Base-by-base conservation (phyloP, 2,797 vertebrate genomes). In the Acrossocheilus fasciatus region DNA sequence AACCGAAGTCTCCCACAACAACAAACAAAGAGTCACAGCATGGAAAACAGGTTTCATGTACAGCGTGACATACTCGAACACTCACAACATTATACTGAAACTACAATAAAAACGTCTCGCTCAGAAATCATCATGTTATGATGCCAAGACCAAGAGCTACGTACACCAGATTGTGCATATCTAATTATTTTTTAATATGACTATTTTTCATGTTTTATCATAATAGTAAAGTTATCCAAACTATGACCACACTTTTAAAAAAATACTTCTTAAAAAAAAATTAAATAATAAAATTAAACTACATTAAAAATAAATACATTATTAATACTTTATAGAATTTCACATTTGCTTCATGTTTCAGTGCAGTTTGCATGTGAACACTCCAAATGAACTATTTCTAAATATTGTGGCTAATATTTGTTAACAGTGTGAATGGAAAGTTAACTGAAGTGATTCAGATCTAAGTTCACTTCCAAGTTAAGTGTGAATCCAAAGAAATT, bases 1-100 rank as follows among this genome's bases (percentile, higher is more conserved):
- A 73, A 73, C 82, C 54, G 20, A 4, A 20, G 26, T 47, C 41
- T 59, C 36, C 47, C 26, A 74, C 70, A 75, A 47, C 70, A 74
- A 83, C 82, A 74, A 83, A 83, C 82, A 75, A 57, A 59, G 50
- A 54, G 52, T 83, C 81, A 74, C 81, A 14, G 69, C 39, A 73
- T 47, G 69, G 69, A 83, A 83, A 82, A 83, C 69, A 83, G 52
- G 69, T 72, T 72, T 70, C 50, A 54, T 57, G 45, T 39, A 15
- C 18, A n/a, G 30, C 2, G 52, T 59, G 76, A 78, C 81, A 82
- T 2, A 82, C 43, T 54, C 12, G 1, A n/a, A 54, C 18, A 57
- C 36, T 59, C 75, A 78, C 54, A 79, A 59, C 76, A 79, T 36
- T 41, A 14, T 2, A 78, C 36, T 43, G 34, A 78, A 57, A 78